Evolutionary conservation across 2,888 invertebrate species (phyloP).

Genomic region (Malachius bipustulatus): DNA sequence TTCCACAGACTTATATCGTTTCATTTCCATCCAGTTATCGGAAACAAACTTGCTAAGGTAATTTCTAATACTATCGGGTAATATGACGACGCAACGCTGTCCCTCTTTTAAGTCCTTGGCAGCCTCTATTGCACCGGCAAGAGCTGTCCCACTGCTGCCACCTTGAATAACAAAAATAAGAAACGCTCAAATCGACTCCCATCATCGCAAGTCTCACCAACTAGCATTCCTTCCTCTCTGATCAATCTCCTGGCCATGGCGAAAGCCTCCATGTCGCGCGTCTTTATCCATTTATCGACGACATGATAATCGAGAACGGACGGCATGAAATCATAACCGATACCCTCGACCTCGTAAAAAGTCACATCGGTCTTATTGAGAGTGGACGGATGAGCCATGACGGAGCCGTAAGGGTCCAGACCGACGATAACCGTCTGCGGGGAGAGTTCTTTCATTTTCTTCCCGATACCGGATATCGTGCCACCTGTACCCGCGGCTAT

Average conservation of each 20-base stretch:
- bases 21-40: conserved; percentile 2
- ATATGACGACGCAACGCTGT: background rate
- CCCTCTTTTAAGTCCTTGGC: conserved; percentile 1
- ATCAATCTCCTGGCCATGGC: conserved; percentile 72
- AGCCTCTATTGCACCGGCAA: background rate
- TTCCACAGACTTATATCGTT: conserved; percentile 37
- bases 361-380: conserved; percentile 54
- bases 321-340: conserved; percentile 89
- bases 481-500: too few relatives aligned
- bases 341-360: conserved; percentile 69
- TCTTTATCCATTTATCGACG: conserved; percentile 76
- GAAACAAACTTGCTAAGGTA: background rate
- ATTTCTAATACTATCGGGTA: background rate
- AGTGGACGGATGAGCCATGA: conserved; percentile 61
- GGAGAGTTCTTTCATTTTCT: conserved; percentile 71
- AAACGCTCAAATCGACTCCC: too few relatives aligned
- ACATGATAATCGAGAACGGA: conserved; percentile 62
- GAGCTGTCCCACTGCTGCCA: conserved; percentile 52
- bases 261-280: conserved; percentile 62
- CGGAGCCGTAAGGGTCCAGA: conserved; percentile 79
- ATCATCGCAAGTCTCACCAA: too few relatives aligned
- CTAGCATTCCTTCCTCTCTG: conserved; percentile 75
- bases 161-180: conserved; percentile 41
- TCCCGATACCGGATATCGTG: conserved; percentile 75
- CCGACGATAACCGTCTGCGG: conserved; percentile 65